These are phyloP conservation scores for Penaeus vannamei DNA, from an alignment of 1,140 invertebrate species.

Conservation along the genomic window DNA sequence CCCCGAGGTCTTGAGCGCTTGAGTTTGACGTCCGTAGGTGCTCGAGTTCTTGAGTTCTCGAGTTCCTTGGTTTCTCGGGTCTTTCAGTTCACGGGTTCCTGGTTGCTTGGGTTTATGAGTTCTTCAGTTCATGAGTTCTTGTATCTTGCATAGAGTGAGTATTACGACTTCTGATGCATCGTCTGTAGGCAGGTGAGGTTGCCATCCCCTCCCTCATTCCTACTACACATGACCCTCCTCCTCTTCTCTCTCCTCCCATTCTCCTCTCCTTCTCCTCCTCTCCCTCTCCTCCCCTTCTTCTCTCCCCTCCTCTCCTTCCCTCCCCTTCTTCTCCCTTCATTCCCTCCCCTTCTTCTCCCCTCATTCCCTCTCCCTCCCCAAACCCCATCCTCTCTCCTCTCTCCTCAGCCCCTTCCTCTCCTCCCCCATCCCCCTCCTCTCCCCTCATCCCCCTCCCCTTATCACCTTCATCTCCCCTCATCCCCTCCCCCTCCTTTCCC, in stretches of 20 bases:
- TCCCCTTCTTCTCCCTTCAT: neutral
- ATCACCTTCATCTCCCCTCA: too few species aligned
- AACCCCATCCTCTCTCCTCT: neutral
- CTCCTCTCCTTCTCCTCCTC: neutral
- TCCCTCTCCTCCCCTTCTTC: neutral
- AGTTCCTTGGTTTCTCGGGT: too few species aligned
- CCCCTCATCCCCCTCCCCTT: neutral
- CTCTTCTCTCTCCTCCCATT: neutral
- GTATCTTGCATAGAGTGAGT: too few species aligned
- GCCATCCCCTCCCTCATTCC: neutral
- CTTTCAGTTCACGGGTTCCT: too few species aligned
- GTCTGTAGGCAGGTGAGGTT: too few species aligned
- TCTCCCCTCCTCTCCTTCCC: neutral
- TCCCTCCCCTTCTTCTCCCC: neutral
- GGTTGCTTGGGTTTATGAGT: too few species aligned
- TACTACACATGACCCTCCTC: neutral
- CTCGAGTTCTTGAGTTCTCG: too few species aligned
- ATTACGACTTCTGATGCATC: too few species aligned
- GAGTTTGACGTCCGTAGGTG: too few species aligned
- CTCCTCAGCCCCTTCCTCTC: too few species aligned
- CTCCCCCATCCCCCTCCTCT: neutral
- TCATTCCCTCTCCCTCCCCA: neutral
- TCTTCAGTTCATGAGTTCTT: too few species aligned
- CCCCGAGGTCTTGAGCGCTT: too few species aligned
- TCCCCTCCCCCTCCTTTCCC: neutral